Evolutionary conservation across 2,113 vertebrate species (phyloP).

Genomic region (Channa maculata): DNA sequence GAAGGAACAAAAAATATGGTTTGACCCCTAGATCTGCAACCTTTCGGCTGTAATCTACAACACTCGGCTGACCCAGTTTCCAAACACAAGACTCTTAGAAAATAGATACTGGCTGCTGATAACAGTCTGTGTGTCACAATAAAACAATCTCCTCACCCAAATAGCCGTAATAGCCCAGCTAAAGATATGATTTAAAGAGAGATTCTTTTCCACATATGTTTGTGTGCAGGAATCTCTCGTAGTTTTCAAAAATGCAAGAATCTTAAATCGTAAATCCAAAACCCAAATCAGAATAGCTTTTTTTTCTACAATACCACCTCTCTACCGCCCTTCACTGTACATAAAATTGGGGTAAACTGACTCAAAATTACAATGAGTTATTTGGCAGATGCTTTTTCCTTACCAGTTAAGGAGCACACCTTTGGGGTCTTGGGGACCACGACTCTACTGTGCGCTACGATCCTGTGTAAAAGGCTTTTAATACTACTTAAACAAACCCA

Average conservation of each 20-base stretch:
- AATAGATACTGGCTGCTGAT: conserved; percentile 53
- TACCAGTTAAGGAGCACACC: no score
- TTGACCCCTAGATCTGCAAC: conserved; percentile 29
- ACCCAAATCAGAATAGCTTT: no score
- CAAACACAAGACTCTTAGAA: conserved; percentile 36
- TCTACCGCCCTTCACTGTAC: no score
- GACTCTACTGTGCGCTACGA: no score
- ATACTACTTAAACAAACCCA: no score
- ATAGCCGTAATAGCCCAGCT: background rate
- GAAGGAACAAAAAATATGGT: background rate
- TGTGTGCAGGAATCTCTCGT: background rate
- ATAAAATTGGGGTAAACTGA: no score
- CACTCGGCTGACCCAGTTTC: conserved; percentile 55
- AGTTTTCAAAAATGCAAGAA: background rate
- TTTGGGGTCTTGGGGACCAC: no score
- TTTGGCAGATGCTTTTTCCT: no score
- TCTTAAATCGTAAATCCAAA: background rate
- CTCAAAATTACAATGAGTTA: no score
- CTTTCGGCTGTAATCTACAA: conserved; percentile 50
- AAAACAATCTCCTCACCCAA: conserved; percentile 35
- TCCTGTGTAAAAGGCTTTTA: no score
- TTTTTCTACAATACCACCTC: no score
- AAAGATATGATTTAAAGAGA: background rate
- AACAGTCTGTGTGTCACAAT: conserved; percentile 51
- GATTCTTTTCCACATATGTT: background rate